These are phyloP conservation scores for Phalacrocorax pelagicus DNA, from an alignment of 2,113 vertebrate species.

Conservation along the genomic window DNA sequence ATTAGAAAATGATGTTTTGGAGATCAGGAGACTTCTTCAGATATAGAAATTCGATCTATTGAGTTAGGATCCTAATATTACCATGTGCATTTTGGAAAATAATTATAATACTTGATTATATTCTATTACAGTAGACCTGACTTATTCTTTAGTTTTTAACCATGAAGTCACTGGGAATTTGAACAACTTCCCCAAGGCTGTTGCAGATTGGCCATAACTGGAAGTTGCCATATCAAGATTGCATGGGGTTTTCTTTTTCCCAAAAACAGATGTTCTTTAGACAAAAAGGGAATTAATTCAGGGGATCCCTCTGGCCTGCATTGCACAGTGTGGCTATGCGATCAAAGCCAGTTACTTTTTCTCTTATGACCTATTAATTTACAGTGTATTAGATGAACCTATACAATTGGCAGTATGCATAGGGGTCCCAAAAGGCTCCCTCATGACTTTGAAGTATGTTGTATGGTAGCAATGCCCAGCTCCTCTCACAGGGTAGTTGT, in stretches of 20 bases:
- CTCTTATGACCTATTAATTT: not conserved
- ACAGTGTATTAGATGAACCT: not conserved
- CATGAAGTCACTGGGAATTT: not conserved
- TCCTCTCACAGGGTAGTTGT: not conserved
- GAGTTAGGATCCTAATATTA: not conserved
- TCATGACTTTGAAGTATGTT: not conserved
- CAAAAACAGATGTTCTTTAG: not conserved
- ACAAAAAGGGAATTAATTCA: not conserved
- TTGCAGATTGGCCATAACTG: not conserved
- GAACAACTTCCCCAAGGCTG: not conserved
- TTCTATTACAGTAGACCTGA: not conserved
- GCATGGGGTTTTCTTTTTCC: not conserved
- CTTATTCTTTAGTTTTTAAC: not conserved
- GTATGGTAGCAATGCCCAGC: rapidly evolving
- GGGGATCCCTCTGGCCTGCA: not conserved
- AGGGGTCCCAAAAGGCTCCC: not conserved
- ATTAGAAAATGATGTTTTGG: not conserved
- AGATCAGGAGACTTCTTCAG: not conserved
- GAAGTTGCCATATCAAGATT: not conserved
- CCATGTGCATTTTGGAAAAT: not conserved
- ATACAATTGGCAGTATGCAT: not conserved
- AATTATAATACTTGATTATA: not conserved
- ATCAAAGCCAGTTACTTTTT: not conserved
- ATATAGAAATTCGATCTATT: not conserved
- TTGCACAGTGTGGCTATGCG: not conserved